Percentiles rank a stretch among this genome's conserved stretches.
These are phyloP conservation scores for Heteropelma amictum DNA, from an alignment of 2,888 invertebrate species.

Conservation along the genomic window DNA sequence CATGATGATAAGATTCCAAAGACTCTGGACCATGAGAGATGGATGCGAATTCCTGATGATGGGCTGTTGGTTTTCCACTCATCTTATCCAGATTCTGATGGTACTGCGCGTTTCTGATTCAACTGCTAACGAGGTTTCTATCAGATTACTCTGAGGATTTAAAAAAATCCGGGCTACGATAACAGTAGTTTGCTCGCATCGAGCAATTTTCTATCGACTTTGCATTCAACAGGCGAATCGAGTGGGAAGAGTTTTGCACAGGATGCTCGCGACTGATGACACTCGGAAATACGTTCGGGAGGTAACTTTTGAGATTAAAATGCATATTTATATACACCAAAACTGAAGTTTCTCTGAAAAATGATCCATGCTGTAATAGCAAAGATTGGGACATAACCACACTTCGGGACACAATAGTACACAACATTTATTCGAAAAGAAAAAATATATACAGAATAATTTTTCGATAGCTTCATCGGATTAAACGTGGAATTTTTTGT, in stretches of 20 bases:
- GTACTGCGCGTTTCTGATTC: slow-evolving; percentile 38
- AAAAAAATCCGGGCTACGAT: no score
- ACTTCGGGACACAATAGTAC: no score
- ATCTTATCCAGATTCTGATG: slow-evolving; percentile 12
- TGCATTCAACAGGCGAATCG: slow-evolving; percentile 42
- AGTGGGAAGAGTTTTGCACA: slow-evolving; percentile 41
- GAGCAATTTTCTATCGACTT: not conserved
- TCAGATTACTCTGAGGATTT: not conserved
- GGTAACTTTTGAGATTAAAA: slow-evolving; percentile 11
- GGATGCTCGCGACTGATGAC: slow-evolving; percentile 12
- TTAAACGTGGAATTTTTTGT: no score
- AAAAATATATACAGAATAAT: no score
- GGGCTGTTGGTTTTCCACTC: slow-evolving; percentile 31
- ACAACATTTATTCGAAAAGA: no score
- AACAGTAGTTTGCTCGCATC: no score
- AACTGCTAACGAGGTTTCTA: slow-evolving; percentile 38
- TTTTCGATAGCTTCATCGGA: no score
- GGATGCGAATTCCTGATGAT: not conserved
- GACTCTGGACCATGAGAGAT: not conserved
- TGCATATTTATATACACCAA: not conserved
- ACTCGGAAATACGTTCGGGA: slow-evolving; percentile 6
- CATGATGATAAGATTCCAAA: slow-evolving; percentile 10
- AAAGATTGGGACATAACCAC: no score
- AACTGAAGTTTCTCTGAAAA: not conserved
- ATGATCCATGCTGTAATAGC: no score